Base-by-base conservation (phyloP, 2,797 vertebrate species). In the Hydrolagus colliei region DNA sequence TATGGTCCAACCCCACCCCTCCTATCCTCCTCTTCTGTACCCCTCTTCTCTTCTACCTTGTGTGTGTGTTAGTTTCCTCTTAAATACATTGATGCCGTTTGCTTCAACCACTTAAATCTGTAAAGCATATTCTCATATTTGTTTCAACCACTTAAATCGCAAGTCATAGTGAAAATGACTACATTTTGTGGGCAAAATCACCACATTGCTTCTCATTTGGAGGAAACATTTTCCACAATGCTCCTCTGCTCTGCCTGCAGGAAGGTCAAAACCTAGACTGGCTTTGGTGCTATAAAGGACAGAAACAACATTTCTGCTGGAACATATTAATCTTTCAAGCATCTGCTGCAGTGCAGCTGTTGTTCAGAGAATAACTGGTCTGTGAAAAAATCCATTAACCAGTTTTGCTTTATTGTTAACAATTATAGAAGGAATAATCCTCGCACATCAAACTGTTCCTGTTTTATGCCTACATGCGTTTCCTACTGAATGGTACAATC, bases 361-460 rank as follows among this genome's bases (percentile, higher is more conserved):
- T 88, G 63, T 72, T 88, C 86, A 86, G 86, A 61, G 35, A 88
- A 87, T 59, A 16, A 85, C 65, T 90, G 89, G 79, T 2, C 85
- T 87, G 80, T 90, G 88, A 86, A 86, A 71, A 89, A 89, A 89
- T 67, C 87, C 88, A 85, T 88, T 86, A 89, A 77, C 82, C 89
- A 87, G 35, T 88, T 88, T 13, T 87, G 80, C n/a, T 76, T 88
- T 89, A 85, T 88, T 85, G 86, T 88, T 90, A 86, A 86, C 68
- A 87, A 86, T 68, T 87, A 85, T 89, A 87, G 82, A 87, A 86
- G 86, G 86, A 87, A 74, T 87, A 86, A 88, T 88, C 88, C 68
- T 16, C 86, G 71, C 41, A 68, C 8, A 71, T 41, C 7, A 61
- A 71, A 71, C 79, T 65, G 11, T 32, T 32, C 65, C 41, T 65